Evolutionary conservation across 2,113 vertebrate species (phyloP), one percentile per base, ranked within the genome.

Genomic region (Triplophysa tibetana): DNA sequence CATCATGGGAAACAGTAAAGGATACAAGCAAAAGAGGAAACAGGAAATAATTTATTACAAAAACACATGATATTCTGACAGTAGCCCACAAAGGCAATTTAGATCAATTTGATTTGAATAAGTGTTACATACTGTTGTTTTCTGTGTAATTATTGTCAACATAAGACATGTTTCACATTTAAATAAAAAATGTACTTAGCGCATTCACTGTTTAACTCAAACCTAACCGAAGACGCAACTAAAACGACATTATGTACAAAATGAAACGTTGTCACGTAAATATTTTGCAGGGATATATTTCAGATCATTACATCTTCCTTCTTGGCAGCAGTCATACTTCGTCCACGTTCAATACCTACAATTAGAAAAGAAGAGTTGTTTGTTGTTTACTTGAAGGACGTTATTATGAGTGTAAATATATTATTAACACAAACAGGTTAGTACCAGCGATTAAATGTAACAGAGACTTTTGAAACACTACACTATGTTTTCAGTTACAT

Each of bases 61-160:
- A 76, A 12, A 62, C 38, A 65, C 26, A 29, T 50, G 38, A 68
- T 60, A 79, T 60, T 24, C 87, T 87, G 83, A 87, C 81, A 83
- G 68, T 23, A 80, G 56, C 74, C 58, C 23, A 77, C 10, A 48
- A n/a, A 77, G 69, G 52, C 70, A 11, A 84, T 86, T 54, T 79
- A 29, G 75, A 87, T 89, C 87, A 84, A 41, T 87, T 85, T 86
- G 84, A n/a, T n/a, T n/a, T n/a, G n/a, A n/a, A n/a, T 38, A 13
- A 38, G 16, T 24, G 11, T 8, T 74, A 61, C 72, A 75, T 24
- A 3, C 16, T 45, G 11, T 14, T 19, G 6, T 50, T 76, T 21
- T 33, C 11, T 43, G 29, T 62, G 73, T 33, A 41, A 52, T 10
- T 76, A 63, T 10, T 65, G 10, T 41, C 19, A 50, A 33, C 14